Conservation (phyloP, 2,888 invertebrate species). For the Megastigmus dorsalis region DNA sequence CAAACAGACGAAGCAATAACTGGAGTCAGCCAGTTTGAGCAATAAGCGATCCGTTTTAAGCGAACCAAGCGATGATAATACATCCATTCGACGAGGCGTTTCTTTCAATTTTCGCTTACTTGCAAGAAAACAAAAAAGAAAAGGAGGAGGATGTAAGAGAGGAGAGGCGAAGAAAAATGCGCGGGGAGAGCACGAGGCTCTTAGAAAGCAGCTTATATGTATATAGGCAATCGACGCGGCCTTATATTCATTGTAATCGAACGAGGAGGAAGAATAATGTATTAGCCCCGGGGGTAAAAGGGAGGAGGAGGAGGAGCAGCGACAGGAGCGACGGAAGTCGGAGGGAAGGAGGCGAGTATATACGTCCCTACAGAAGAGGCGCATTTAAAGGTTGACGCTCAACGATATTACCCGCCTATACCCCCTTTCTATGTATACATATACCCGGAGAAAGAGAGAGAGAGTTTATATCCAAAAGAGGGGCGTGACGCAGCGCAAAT, state of each 20-base stretch:
- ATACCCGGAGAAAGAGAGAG: too few relatives aligned
- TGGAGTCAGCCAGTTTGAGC: too few relatives aligned
- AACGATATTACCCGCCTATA: not conserved
- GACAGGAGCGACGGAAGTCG: not conserved
- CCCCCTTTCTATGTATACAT: not conserved
- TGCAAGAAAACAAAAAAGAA: not conserved
- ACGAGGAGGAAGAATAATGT: constrained; percentile 30
- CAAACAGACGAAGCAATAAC: too few relatives aligned
- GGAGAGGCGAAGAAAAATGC: not conserved
- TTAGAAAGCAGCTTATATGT: not conserved
- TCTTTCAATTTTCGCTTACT: constrained; percentile 38
- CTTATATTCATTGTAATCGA: constrained; percentile 13
- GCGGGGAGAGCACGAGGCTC: not conserved
- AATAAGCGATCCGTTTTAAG: too few relatives aligned
- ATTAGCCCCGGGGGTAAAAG: not conserved
- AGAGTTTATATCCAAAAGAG: too few relatives aligned
- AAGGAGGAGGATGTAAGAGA: not conserved
- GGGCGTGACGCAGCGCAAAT: constrained; percentile 16
- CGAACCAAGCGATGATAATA: too few relatives aligned
- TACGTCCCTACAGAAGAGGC: not conserved
- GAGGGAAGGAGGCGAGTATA: not conserved
- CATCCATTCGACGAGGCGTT: too few relatives aligned
- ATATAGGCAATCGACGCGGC: too few relatives aligned
- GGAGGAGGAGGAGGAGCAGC: not conserved
- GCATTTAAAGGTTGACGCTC: constrained; percentile 22